phyloP scores from a whole-genome alignment of 2,797 vertebrate genomes.

The Pempheris klunzingeri region DNA sequence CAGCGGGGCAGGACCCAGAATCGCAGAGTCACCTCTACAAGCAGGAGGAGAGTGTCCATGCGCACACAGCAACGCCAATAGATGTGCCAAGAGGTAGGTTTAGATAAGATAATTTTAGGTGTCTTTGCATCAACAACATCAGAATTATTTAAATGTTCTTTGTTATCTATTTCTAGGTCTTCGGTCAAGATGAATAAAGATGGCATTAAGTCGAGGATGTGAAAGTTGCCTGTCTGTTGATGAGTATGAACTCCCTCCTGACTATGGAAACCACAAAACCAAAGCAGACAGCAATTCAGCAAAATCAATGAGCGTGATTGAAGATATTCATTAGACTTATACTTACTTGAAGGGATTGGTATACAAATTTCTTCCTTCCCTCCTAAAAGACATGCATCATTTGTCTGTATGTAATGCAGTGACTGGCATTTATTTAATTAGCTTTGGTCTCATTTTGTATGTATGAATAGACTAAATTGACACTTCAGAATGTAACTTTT shows the following conservation, averaged over 20 bases:
- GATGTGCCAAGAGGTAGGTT: constrained; percentile 68
- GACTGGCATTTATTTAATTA: constrained; percentile 60
- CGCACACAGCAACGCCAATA: constrained; percentile 80
- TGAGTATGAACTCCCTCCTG: constrained; percentile 69
- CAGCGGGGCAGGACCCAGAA: constrained; percentile 77
- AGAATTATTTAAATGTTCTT: constrained; percentile 23
- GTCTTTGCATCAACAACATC: constrained; percentile 25
- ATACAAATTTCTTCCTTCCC: constrained; percentile 38
- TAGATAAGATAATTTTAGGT: background rate
- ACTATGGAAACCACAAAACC: constrained; percentile 63
- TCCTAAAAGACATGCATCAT: constrained; percentile 53
- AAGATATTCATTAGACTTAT: constrained; percentile 67
- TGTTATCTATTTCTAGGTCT: constrained; percentile 63
- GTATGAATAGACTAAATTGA: constrained; percentile 53
- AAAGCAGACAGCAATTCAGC: constrained; percentile 57
- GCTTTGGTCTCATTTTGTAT: constrained; percentile 55
- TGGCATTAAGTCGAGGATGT: constrained; percentile 57
- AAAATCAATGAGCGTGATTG: constrained; percentile 54
- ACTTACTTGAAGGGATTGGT: constrained; percentile 75
- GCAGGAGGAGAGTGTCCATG: constrained; percentile 76
- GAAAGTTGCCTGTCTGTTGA: constrained; percentile 60
- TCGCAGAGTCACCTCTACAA: constrained; percentile 76
- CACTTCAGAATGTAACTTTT: constrained; percentile 51
- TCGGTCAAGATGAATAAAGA: constrained; percentile 53
- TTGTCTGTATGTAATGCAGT: constrained; percentile 48